Percentiles rank a stretch among this genome's conserved stretches.
Evolutionary conservation across 2,888 invertebrate species (phyloP).

Genomic region (Drosophila seclusa): DNA sequence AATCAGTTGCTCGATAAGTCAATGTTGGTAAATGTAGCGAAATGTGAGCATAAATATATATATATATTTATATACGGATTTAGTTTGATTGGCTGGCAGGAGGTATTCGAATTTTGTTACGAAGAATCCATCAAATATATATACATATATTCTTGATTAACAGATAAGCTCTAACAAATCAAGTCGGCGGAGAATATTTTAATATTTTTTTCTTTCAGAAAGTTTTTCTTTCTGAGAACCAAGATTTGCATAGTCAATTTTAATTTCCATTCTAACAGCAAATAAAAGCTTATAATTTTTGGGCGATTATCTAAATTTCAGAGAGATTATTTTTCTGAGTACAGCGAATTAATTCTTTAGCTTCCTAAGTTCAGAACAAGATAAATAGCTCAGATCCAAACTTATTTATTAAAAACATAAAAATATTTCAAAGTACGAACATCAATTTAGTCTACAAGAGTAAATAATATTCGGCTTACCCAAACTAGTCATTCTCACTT

Average conservation of each 20-base stretch:
- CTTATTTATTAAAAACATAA: not conserved
- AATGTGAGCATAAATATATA: not conserved
- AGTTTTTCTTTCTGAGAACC: not conserved
- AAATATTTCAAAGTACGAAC: not conserved
- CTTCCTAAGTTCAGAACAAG: not conserved
- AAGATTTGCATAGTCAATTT: too few relatives aligned
- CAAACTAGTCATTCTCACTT: not conserved
- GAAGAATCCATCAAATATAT: not conserved
- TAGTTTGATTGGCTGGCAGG: not conserved
- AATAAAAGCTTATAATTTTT: too few relatives aligned
- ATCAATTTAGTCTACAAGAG: not conserved
- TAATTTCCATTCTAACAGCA: too few relatives aligned
- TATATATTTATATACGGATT: not conserved
- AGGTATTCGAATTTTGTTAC: not conserved
- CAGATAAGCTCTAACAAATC: not conserved
- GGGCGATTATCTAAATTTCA: too few relatives aligned
- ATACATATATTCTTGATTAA: not conserved
- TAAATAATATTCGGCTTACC: not conserved
- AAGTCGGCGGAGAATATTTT: not conserved
- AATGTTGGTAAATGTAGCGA: slow-evolving; percentile 5
- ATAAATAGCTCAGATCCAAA: not conserved
- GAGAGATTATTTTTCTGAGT: too few relatives aligned
- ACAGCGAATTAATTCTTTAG: too few relatives aligned
- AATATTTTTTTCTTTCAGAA: not conserved
- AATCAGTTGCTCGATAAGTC: slow-evolving; percentile 14